Percentiles rank a stretch among this genome's conserved stretches.
Conservation (phyloP, 2,888 invertebrate genomes). For the Gymnoscelis rufifasciata region DNA sequence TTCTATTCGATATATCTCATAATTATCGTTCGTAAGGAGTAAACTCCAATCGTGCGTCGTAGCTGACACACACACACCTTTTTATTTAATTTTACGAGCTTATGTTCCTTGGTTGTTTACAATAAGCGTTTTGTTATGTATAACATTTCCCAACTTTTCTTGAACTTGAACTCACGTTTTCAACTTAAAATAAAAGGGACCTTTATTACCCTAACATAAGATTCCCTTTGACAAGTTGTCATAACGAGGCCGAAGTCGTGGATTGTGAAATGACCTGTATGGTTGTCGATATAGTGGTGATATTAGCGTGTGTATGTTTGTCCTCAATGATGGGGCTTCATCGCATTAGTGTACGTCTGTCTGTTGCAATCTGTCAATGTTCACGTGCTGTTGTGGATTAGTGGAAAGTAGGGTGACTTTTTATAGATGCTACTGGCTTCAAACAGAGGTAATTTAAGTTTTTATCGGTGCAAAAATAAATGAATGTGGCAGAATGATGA, state of each 20-base stretch:
- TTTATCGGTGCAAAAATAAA: too few relatives aligned
- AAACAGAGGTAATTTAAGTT: too few relatives aligned
- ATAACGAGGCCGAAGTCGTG: background rate
- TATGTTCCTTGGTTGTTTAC: too few relatives aligned
- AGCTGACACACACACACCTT: too few relatives aligned
- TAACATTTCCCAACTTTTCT: background rate
- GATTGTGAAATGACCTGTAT: slow-evolving; percentile 1
- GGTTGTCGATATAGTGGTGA: background rate
- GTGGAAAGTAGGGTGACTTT: too few relatives aligned
- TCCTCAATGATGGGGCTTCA: slow-evolving; percentile 48
- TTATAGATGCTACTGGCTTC: too few relatives aligned
- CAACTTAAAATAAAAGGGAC: background rate
- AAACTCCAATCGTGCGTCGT: too few relatives aligned
- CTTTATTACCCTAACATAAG: background rate
- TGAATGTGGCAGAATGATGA: too few relatives aligned
- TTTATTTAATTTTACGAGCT: too few relatives aligned
- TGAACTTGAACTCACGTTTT: slow-evolving; percentile 3
- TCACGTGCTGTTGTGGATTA: background rate
- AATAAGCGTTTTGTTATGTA: too few relatives aligned
- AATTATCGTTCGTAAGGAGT: too few relatives aligned
- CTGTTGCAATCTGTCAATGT: background rate
- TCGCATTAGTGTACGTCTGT: slow-evolving; percentile 55
- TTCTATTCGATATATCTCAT: too few relatives aligned
- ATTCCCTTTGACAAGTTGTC: background rate
- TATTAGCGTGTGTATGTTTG: slow-evolving; percentile 17